Percentiles rank a stretch among this genome's conserved stretches.
Conservation (phyloP, 2,797 vertebrate species). For the Gallirallus australis region DNA sequence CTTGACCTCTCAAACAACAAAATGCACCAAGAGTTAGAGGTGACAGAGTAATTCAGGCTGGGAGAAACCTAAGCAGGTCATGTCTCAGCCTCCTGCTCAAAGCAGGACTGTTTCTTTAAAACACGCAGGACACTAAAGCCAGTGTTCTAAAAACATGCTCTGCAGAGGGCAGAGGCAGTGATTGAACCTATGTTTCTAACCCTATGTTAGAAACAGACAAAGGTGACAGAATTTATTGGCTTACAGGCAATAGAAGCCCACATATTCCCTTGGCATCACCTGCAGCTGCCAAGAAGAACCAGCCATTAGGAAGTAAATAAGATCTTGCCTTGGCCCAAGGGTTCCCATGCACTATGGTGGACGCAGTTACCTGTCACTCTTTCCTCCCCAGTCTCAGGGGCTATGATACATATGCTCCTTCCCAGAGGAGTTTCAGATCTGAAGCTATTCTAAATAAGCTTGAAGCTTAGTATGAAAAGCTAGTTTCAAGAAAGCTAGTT, state of each 20-base stretch:
- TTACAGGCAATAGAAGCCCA: accelerated
- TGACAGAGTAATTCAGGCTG: neutral
- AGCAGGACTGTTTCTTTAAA: neutral
- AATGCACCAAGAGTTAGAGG: neutral
- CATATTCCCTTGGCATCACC: neutral
- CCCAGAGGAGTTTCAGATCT: neutral
- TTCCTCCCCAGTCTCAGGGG: neutral
- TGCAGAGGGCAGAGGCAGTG: neutral
- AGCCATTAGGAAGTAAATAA: neutral
- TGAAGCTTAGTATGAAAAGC: neutral
- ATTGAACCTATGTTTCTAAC: neutral
- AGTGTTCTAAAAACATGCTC: neutral
- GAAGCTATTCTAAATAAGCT: neutral
- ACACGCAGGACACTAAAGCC: neutral
- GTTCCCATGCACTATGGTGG: too few species aligned
- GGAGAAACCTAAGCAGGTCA: neutral
- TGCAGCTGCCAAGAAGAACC: neutral
- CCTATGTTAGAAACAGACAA: neutral
- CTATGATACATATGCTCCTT: neutral
- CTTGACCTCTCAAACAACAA: neutral
- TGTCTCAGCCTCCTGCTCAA: neutral
- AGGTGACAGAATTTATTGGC: neutral
- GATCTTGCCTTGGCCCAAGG: neutral
- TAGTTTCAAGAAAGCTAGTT: neutral
- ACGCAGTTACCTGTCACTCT: neutral